Base-by-base conservation (phyloP, 1,140 invertebrate species). In the Drosophila azteca region DNA sequence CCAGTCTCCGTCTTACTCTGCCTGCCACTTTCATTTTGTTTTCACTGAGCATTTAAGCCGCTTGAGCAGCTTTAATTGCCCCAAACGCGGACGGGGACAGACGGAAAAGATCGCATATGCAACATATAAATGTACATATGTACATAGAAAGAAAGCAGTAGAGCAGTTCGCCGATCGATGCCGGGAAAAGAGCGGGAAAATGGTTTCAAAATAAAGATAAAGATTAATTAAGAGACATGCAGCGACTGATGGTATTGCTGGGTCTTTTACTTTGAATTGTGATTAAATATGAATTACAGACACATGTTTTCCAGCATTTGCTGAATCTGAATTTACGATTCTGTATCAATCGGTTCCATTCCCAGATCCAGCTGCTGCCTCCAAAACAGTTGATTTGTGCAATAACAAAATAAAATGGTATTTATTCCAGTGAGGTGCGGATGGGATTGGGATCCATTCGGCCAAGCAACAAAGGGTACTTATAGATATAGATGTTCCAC, bases 61-160 rank as follows among this genome's bases (percentile, higher is more conserved):
- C 70, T 87, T 81, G 83, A 87, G 75, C 78, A 79, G 83, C 83
- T 87, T 87, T 87, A 87, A 87, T 87, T 87, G 83, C 78, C 73
- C 50, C 79, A 79, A 39, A 39, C 35, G 35, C 64, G 83, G 61
- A 57, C 63, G 64, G 82, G 68, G 53, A 52, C 50, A 54, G 52
- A 53, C 58, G 11, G 65, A 51, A 73, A 57, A 77, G 59, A 60
- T 64, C 70, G 3, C 35, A 67, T 24, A 67, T 24, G 5, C 24
- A 24, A 24, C 48, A 64, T 31, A 60, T 41, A 45, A 20, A 58
- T 45, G 52, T 20, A 48, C 44, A 46, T 62, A 58, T 45, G 52
- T 20, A 48, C 44, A 46, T 62, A 31, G 13, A 53, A 66, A 85
- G 82, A 80, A 85, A 85, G 81, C 81, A 55, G 49, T 59, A 77